phyloP scores from a whole-genome alignment of 2,113 vertebrate genomes.

The Thunnus maccoyii region DNA sequence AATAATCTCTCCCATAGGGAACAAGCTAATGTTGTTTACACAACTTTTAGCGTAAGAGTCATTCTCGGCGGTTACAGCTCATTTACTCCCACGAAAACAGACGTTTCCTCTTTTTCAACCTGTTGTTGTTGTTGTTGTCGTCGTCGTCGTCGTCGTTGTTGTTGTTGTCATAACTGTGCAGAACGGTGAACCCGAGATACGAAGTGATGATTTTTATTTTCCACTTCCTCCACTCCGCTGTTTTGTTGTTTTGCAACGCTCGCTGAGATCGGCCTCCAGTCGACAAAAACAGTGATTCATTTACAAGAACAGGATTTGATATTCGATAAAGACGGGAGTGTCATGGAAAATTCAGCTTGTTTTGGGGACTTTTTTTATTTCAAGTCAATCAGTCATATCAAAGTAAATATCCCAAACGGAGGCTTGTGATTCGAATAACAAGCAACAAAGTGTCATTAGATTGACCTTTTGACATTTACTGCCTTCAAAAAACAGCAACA shows the following conservation, averaged over 20 bases:
- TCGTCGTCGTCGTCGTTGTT: not conserved
- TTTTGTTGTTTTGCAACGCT: not conserved
- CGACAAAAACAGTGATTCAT: conserved; percentile 11
- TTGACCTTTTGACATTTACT: too few species aligned
- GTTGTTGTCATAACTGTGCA: conserved; percentile 1
- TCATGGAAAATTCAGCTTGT: not conserved
- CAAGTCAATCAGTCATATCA: too few species aligned
- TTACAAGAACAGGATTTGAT: conserved; percentile 9
- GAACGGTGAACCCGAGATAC: not conserved
- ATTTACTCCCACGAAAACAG: conserved; percentile 29
- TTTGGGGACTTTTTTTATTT: not conserved
- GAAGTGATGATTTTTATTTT: conserved; percentile 17
- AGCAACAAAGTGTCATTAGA: too few species aligned
- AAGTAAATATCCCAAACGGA: not conserved
- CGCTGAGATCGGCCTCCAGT: too few species aligned
- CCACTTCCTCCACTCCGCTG: conserved; percentile 2
- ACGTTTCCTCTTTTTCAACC: conserved; percentile 7
- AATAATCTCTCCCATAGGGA: conserved; percentile 21
- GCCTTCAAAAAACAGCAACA: too few species aligned
- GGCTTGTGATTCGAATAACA: not conserved
- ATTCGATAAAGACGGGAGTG: not conserved
- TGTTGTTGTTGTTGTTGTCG: not conserved
- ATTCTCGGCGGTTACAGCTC: conserved; percentile 22
- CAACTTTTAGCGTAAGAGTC: conserved; percentile 6
- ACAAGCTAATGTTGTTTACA: conserved; percentile 9